Conservation (phyloP, 2,888 invertebrate genomes). For the Acleris sparsana region DNA sequence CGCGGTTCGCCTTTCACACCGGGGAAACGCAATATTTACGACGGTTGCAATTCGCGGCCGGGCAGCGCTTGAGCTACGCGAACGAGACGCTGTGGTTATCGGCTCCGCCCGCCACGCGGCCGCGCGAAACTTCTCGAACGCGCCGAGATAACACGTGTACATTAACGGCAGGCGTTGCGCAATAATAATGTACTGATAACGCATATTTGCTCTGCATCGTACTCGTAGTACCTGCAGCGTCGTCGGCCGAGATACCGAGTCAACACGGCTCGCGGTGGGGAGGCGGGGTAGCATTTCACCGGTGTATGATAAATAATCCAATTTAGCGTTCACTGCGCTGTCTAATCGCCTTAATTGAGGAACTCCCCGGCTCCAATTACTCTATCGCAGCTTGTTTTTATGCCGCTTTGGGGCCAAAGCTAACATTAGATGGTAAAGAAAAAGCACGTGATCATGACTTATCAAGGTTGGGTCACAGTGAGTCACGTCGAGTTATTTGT, state of each 20-base stretch:
- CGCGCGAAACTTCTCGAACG: slow-evolving; percentile 72
- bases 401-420: slow-evolving; percentile 40
- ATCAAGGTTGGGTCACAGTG: slow-evolving; percentile 35
- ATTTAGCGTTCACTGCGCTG: slow-evolving; percentile 57
- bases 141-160: slow-evolving; percentile 69
- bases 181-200: slow-evolving; percentile 58
- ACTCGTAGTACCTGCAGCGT: slow-evolving; percentile 20
- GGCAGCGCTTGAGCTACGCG: slow-evolving; percentile 44
- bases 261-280: slow-evolving; percentile 42
- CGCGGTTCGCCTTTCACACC: slow-evolving; percentile 71
- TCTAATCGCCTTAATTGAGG: slow-evolving; percentile 66
- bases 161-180: slow-evolving; percentile 67
- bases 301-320: slow-evolving; percentile 55
- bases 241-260: slow-evolving; percentile 45
- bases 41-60: slow-evolving; percentile 52
- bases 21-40: slow-evolving; percentile 69
- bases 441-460: slow-evolving; percentile 30
- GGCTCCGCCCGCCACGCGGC: slow-evolving; percentile 62
- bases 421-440: slow-evolving; percentile 15
- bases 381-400: slow-evolving; percentile 52
- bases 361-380: slow-evolving; percentile 61
- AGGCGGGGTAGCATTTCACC: slow-evolving; percentile 49
- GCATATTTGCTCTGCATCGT: slow-evolving; percentile 28
- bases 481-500: slow-evolving; percentile 29
- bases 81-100: slow-evolving; percentile 41